Evolutionary conservation across 1,140 invertebrate species (phyloP).

Genomic region (Caenorhabditis inopinata): DNA sequence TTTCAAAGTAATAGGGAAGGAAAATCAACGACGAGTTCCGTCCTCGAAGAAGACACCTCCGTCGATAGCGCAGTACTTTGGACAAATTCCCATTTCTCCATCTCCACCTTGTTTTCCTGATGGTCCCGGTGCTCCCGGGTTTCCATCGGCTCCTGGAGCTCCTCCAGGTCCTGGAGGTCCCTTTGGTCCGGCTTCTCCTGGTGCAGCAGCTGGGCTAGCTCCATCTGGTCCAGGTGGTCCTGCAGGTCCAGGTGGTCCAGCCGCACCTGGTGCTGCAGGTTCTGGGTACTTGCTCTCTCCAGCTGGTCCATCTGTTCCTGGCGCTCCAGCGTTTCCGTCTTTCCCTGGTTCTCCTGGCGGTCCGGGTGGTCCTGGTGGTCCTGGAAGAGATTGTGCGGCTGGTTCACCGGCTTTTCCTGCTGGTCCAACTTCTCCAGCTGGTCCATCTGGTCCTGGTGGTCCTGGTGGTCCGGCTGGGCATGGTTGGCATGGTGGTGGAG

Average conservation of each 20-base stretch:
- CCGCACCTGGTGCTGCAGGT: conserved; percentile 36
- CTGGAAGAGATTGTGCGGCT: conserved; percentile 36
- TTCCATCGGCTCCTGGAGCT: conserved; percentile 41
- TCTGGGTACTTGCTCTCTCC: too few relatives aligned
- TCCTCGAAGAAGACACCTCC: too few relatives aligned
- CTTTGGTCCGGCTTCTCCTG: conserved; percentile 45
- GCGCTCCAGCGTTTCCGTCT: too few relatives aligned
- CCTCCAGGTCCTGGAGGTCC: conserved; percentile 43
- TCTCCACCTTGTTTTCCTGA: too few relatives aligned
- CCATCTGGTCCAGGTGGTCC: too few relatives aligned
- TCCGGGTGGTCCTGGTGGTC: conserved; percentile 44
- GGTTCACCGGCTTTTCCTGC: conserved; percentile 38
- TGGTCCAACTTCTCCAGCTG: conserved; percentile 43
- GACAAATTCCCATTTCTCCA: too few relatives aligned
- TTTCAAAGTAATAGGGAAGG: neutral
- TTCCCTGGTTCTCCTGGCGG: conserved; percentile 38
- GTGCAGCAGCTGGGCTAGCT: too few relatives aligned
- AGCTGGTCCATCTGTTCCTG: too few relatives aligned
- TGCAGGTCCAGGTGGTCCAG: too few relatives aligned
- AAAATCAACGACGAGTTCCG: conserved; percentile 46
- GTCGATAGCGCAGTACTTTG: too few relatives aligned
- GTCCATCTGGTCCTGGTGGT: conserved; percentile 49
- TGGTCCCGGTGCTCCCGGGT: too few relatives aligned
- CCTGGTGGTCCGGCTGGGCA: conserved; percentile 47
- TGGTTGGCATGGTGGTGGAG: conserved; percentile 47